Evolutionary conservation across 2,888 invertebrate species (phyloP).

Genomic region (Spisula subtruncata): DNA sequence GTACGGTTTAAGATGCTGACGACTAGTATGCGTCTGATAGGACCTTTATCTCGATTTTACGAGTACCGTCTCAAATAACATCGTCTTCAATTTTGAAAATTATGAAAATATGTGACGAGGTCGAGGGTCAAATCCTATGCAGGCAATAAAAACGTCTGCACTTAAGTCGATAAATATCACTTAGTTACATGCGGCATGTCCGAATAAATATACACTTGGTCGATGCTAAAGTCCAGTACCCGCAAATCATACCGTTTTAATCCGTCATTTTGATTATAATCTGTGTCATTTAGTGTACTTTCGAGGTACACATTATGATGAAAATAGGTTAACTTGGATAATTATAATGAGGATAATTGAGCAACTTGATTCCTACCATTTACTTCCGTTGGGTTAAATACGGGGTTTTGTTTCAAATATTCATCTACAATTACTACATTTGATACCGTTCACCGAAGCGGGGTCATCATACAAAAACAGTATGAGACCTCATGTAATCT

Average conservation of each 20-base stretch:
- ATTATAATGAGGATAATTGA: constrained; percentile 14
- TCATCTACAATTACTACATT: neutral
- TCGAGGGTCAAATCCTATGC: constrained; percentile 11
- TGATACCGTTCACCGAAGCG: neutral
- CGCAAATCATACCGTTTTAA: constrained; percentile 25
- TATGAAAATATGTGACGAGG: constrained; percentile 14
- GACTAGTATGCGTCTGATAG: constrained; percentile 5
- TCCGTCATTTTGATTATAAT: constrained; percentile 10
- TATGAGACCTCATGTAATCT: neutral
- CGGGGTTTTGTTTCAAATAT: neutral
- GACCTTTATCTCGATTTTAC: constrained; percentile 2
- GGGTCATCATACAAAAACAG: neutral
- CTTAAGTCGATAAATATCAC: constrained; percentile 12
- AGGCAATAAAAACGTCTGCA: constrained; percentile 46
- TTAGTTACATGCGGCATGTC: neutral
- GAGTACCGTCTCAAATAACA: constrained; percentile 13
- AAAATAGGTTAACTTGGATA: neutral
- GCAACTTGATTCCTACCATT: neutral
- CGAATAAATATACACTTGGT: constrained; percentile 1
- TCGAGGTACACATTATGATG: constrained; percentile 5
- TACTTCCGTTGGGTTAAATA: neutral
- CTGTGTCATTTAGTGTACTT: constrained; percentile 13
- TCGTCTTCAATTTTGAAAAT: neutral
- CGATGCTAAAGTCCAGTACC: neutral
- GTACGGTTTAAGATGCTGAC: constrained; percentile 9